These are phyloP conservation scores for Drosophila mauritiana DNA, from an alignment of 1,140 invertebrate genomes.

Conservation along the genomic window DNA sequence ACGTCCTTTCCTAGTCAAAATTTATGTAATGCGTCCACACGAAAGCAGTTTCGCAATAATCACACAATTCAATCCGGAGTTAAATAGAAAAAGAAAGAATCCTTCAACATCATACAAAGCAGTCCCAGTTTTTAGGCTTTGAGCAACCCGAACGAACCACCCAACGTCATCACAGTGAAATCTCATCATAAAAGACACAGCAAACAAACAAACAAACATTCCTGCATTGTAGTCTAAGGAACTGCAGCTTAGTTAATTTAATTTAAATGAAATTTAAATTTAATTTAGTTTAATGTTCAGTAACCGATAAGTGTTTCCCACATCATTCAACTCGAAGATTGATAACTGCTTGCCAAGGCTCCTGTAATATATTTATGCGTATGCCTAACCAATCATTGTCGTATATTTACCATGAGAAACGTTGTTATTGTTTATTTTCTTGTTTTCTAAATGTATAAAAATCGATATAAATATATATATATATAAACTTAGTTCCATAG, in stretches of 20 bases:
- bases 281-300: slow-evolving; percentile 75
- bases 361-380: slow-evolving; percentile 78
- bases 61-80: slow-evolving; percentile 26
- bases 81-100: background rate
- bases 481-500: slow-evolving; percentile 26
- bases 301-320: slow-evolving; percentile 70
- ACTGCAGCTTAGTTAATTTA: slow-evolving; percentile 78
- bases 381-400: slow-evolving; percentile 56
- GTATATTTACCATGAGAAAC: slow-evolving; percentile 60
- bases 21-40: slow-evolving; percentile 59
- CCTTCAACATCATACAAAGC: slow-evolving; percentile 26
- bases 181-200: slow-evolving; percentile 36
- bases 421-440: slow-evolving; percentile 82
- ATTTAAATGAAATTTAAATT: slow-evolving; percentile 83
- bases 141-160: slow-evolving; percentile 55
- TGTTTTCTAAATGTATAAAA: slow-evolving; percentile 84
- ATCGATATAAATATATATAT: slow-evolving; percentile 47
- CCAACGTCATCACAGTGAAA: slow-evolving; percentile 31
- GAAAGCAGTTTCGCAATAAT: slow-evolving; percentile 8
- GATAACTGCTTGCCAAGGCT: slow-evolving; percentile 74
- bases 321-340: slow-evolving; percentile 41
- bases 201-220: slow-evolving; percentile 47
- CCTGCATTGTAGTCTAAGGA: slow-evolving; percentile 71
- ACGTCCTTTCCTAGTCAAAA: slow-evolving; percentile 84
- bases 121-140: slow-evolving; percentile 62